Conservation (phyloP, 2,113 vertebrate species). For the Equus quagga region DNA sequence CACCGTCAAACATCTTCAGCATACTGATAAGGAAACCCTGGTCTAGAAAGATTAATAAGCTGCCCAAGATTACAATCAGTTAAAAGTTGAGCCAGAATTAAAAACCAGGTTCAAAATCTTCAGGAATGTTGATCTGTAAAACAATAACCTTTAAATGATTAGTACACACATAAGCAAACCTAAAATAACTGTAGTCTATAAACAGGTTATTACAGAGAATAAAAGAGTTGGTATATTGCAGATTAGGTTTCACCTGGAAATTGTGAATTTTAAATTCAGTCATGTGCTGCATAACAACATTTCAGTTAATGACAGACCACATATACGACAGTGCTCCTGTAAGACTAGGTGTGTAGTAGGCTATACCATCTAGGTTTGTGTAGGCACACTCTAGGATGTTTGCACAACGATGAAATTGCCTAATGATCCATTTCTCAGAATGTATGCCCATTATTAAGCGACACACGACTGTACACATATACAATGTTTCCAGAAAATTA, state of each 20-base stretch:
- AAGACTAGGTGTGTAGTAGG: too few species aligned
- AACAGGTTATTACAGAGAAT: background rate
- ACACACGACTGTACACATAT: background rate
- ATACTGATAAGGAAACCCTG: background rate
- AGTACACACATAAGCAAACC: background rate
- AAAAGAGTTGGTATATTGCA: background rate
- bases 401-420: too few species aligned
- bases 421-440: too few species aligned
- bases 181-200: background rate
- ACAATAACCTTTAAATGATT: conserved; percentile 1
- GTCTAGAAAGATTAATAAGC: background rate
- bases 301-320: too few species aligned
- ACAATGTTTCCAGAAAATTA: background rate
- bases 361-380: too few species aligned
- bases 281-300: too few species aligned
- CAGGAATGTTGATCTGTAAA: conserved; percentile 4
- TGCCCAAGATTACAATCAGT: background rate
- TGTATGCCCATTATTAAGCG: too few species aligned
- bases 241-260: conserved; percentile 21
- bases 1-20: background rate
- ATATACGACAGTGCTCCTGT: too few species aligned
- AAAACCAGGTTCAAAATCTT: conserved; percentile 48
- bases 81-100: background rate
- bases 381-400: too few species aligned
- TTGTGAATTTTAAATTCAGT: background rate